Base-by-base conservation (phyloP, 2,113 vertebrate species). In the Ammodytes dubius region DNA sequence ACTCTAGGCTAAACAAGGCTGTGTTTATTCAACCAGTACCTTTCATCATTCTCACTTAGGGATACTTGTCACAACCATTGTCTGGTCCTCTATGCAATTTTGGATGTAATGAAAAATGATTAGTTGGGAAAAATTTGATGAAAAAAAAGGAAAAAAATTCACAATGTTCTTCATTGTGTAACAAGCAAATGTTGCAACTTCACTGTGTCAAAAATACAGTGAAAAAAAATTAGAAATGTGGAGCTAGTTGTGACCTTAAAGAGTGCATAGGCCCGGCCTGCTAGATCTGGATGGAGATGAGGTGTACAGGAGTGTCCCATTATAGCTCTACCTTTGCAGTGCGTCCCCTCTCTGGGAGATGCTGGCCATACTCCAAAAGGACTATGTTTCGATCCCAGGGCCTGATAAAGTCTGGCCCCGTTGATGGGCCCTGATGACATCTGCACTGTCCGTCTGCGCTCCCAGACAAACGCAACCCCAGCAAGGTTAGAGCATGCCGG, bases 251-350 rank as follows among this genome's bases (percentile, higher is more conserved):
- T 96, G 96, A 96, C 96, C 95, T 95, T 90, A 89, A 89, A 93
- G 87, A 81, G 79, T 27, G 69, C 90, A 82, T 87, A 86, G 90
- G 70, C 87, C 91, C 83, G n/a, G 87, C 87, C 93, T 94, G 91
- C 93, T 95, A 93, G 93, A 95, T 95, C 94, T 79, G 87, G 91
- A 93, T 95, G 91, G 92, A 90, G 95, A 94, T 94, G 93, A 87
- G 92, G 90, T 93, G 92, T 95, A 93, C 92, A 91, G 91, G 69
- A 91, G 86, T 92, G 93, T 93, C 94, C 94, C 89, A 91, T 95
- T 94, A 27, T 27, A 94, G 92, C 80, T 73, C 79, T 85, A 77
- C 88, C 93, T 93, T 95, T 95, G 95, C 95, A 92, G 88, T 60
- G 43, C 83, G 90, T 86, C 93, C 93, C 91, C 91, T 92, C 92